Evolutionary conservation across 2,113 vertebrate genomes (phyloP), one percentile per base, ranked within the genome.

Genomic region (Oenanthe oenanthe): DNA sequence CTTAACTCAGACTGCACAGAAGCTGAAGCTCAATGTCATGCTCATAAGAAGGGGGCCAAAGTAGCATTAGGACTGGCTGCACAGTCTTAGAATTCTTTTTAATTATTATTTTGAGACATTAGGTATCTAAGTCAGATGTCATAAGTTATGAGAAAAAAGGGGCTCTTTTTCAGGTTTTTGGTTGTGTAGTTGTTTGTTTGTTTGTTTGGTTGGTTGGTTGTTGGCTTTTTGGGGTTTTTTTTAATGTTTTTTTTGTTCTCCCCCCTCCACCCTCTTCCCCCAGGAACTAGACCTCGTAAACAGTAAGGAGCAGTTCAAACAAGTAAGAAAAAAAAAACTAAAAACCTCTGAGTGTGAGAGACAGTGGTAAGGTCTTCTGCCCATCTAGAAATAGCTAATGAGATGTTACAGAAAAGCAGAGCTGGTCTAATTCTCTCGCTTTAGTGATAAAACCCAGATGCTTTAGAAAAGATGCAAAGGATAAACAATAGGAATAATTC

Each of bases 71-170:
- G 9, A 14, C 17, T 40, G 18, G 25, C 15, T 66, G 25, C 4
- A 19, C 4, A 61, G 7, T 19, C 21, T 38, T 31, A 7, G 6
- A 28, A 22, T 13, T 19, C 14, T 17, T 34, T 13, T 7, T 2
- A 28, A 25, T 24, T 50, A 21, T 31, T 36, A 50, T 51, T 85
- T 51, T 81, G 8, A 88, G 36, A n/a, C 17, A 20, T 28, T 25
- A 45, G 1, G 1, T 53, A 17, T 42, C 62, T 74, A 13, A 82
- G 7, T 0, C 0, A 3, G 7, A 56, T 60, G 5, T 2, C 6
- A 17, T 4, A 67, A 38, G 1, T 34, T 75, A 85, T 40, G 18
- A 75, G 36, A n/a, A 72, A 58, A 75, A 9, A 2, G 51, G 38
- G 0, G 0, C 1, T 25, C 13, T 61, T 22, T 26, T 60, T 6